Evolutionary conservation across 2,797 vertebrate species (phyloP).

Genomic region (Eulemur albifrons): DNA sequence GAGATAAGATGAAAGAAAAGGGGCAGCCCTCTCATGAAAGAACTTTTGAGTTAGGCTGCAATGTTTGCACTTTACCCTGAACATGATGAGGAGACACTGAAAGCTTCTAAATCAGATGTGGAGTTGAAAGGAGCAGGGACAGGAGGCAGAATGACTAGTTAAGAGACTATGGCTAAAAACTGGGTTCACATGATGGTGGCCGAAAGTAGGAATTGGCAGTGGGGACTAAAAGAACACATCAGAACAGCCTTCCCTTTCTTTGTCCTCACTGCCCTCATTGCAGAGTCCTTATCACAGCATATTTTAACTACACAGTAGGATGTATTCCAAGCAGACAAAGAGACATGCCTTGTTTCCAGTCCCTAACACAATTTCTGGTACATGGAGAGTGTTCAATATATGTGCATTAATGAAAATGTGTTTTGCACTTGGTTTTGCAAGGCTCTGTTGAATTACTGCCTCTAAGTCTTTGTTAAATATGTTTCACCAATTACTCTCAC

Average conservation of each 20-base stretch:
- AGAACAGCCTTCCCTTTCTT: background rate
- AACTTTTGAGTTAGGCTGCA: background rate
- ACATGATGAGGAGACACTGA: background rate
- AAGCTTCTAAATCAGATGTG: background rate
- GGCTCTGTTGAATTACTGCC: background rate
- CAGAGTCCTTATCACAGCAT: background rate
- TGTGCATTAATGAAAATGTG: too few species aligned
- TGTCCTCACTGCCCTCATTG: background rate
- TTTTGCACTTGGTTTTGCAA: background rate
- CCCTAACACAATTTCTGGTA: background rate
- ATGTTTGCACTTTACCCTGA: background rate
- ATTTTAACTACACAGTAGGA: background rate
- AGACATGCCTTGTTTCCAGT: background rate
- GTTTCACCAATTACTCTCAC: background rate
- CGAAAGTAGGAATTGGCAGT: accelerated
- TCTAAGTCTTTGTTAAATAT: background rate
- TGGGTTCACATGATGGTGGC: background rate
- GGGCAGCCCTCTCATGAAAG: too few species aligned
- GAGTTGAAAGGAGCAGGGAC: background rate
- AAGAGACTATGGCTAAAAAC: background rate
- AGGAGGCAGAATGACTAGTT: background rate
- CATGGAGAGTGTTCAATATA: background rate
- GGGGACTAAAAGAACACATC: background rate
- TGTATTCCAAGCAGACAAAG: background rate
- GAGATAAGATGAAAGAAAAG: background rate